Evolutionary conservation across 2,113 vertebrate species (phyloP), one percentile per base, ranked within the genome.

Genomic region (Melanotaenia duboulayi): DNA sequence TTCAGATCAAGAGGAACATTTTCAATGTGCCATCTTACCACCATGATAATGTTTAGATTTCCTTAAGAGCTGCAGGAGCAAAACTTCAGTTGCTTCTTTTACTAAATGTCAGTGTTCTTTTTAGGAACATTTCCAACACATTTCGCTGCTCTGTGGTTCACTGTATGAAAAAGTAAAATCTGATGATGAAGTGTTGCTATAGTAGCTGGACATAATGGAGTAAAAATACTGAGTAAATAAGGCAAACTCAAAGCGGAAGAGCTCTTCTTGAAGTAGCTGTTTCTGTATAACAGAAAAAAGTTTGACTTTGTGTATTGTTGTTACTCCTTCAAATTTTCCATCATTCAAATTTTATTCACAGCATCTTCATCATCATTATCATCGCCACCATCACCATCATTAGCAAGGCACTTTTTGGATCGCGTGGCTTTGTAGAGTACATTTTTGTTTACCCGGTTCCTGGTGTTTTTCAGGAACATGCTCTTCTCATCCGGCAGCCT

Each of bases 101-200:
- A 80, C 65, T 67, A 89, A 90, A 93, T 90, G 89, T 89, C 90
- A 91, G 65, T 84, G 71, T 87, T 83, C 65, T 77, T 65, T 80
- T 76, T 74, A 81, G 75, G 71, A 81, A 80, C 58, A 65, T 73
- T 58, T 77, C 77, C 63, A 28, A 78, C 58, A 71, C 75, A 80
- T 85, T 74, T 50, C 16, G 40, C 59, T 67, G 28, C 59, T 40
- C 40, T 25, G 16, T 4, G 48, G 73, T 67, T 35, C 59, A n/a
- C 6, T 57, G 51, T 64, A 10, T 62, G 60, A 44, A 11, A 54
- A 40, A 73, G 49, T 23, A 7, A 20, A 56, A 14, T 20, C 55
- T 23, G 8, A 48, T 57, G 6, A 13, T 35, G 39, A 60, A 57
- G 42, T 24, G 65, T 73, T 68, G 62, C 59, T 13, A 23, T 72